Evolutionary conservation across 2,888 invertebrate species (phyloP), one percentile per base, ranked within the genome.

Genomic region (Dolichomitus sp.): DNA sequence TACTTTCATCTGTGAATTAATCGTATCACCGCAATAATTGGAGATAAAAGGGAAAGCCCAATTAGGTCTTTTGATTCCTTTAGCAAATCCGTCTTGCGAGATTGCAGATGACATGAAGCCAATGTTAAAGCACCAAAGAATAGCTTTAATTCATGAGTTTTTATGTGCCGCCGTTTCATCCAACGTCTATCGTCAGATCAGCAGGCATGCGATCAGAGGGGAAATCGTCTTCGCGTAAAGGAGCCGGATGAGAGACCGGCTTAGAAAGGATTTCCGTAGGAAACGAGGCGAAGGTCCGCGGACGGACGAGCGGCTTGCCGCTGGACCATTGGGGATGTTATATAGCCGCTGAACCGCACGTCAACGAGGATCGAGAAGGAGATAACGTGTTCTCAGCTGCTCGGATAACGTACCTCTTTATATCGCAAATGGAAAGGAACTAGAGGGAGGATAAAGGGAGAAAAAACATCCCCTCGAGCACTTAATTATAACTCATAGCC

Each of bases 171-270:
- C 87, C 65, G 86, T 59, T 74, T 70, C 86, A 52, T 86, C 84
- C 78, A 86, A 87, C 70, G 85, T 89, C 74, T 88, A 86, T 84
- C 86, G 87, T 63, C 86, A 90, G 85, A 87, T 90, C 79, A 17
- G 27, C 30, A 88, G 87, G 80, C 87, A 89, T 85, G 89, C 86
- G 73, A 90, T 89, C 80, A 85, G 81, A 84, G 86, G 87, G 76
- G 85, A 89, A 85, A 90, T 88, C 80, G 88, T 88, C 72, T 87
- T 89, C 72, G 85, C 90, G 85, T 90, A 87, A 87, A 84, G 77
- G 84, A 81, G 77, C 84, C 80, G 83, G 84, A 83, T 86, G 83
- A 85, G 77, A 81, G 73, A 80, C 80, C 73, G 78, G 83, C 79
- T 78, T 81, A 81, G 80, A 72, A 80, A 83, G 84, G 84, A 86